phyloP scores from a whole-genome alignment of 2,797 vertebrate species.

The Gobionotothen gibberifrons region DNA sequence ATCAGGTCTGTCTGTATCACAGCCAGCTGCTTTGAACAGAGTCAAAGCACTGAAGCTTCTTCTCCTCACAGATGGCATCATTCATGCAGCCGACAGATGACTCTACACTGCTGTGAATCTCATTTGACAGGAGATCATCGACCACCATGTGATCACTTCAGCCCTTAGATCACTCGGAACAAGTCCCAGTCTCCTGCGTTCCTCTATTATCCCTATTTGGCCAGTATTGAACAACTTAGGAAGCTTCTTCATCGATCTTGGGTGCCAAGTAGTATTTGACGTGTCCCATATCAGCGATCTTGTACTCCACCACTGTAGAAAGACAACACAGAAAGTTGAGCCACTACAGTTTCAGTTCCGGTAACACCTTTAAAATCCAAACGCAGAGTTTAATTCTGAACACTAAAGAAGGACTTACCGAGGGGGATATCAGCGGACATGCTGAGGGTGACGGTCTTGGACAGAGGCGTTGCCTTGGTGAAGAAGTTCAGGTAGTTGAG shows the following conservation, averaged over 20 bases:
- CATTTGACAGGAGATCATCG: not conserved
- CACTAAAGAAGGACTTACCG: conserved; percentile 78
- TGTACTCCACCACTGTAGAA: conserved; percentile 93
- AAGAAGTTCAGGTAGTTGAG: conserved; percentile 98
- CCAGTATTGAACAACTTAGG: conserved; percentile 53
- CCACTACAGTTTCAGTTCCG: not conserved
- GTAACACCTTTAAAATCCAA: not conserved
- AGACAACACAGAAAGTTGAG: not conserved
- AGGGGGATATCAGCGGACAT: conserved; percentile 99
- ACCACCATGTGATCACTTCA: conserved; percentile 14
- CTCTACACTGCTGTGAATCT: conserved; percentile 7
- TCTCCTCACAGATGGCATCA: conserved; percentile 15
- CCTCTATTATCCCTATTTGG: conserved; percentile 34
- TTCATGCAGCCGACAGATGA: conserved; percentile 10
- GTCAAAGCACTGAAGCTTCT: conserved; percentile 3
- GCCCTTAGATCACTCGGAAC: conserved; percentile 29
- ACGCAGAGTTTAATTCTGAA: accelerated
- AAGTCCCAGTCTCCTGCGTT: conserved; percentile 33
- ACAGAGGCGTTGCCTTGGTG: conserved; percentile 96
- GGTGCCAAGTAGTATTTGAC: conserved; percentile 96
- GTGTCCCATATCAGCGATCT: conserved; percentile 97
- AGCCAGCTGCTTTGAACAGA: conserved; percentile 23
- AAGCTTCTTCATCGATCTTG: conserved; percentile 93
- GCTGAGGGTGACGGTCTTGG: conserved; percentile 95
- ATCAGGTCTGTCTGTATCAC: conserved; percentile 10